Conservation (phyloP, 2,113 vertebrate species). For the Chitala chitala region DNA sequence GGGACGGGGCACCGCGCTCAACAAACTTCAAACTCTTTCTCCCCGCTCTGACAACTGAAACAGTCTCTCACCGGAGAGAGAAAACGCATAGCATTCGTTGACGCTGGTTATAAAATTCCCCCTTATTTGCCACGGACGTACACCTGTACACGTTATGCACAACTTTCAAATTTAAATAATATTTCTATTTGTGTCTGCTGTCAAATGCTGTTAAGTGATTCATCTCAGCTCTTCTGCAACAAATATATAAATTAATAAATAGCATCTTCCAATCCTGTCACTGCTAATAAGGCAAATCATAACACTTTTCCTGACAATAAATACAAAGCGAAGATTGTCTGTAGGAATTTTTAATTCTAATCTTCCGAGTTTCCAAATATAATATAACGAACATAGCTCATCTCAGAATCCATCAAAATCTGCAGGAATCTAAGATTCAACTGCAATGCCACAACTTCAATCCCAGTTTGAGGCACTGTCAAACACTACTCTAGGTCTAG, state of each 20-base stretch:
- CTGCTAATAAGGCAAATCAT: background rate
- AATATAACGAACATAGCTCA: background rate
- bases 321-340: background rate
- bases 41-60: background rate
- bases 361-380: background rate
- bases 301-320: background rate
- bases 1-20: background rate
- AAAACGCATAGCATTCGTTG: background rate
- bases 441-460: background rate
- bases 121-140: too few species aligned
- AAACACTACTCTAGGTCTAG: background rate
- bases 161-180: too few species aligned
- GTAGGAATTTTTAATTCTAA: background rate
- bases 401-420: background rate
- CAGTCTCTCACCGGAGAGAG: background rate
- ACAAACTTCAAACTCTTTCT: background rate
- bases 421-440: background rate
- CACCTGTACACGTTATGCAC: too few species aligned
- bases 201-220: too few species aligned
- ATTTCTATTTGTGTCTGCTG: too few species aligned
- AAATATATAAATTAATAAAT: background rate
- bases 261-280: background rate
- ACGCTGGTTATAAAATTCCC: background rate
- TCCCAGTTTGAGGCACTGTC: constrained; percentile 8
- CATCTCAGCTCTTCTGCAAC: too few species aligned